These are phyloP conservation scores for Drosophila incognita DNA, from an alignment of 2,888 invertebrate genomes.

Conservation along the genomic window DNA sequence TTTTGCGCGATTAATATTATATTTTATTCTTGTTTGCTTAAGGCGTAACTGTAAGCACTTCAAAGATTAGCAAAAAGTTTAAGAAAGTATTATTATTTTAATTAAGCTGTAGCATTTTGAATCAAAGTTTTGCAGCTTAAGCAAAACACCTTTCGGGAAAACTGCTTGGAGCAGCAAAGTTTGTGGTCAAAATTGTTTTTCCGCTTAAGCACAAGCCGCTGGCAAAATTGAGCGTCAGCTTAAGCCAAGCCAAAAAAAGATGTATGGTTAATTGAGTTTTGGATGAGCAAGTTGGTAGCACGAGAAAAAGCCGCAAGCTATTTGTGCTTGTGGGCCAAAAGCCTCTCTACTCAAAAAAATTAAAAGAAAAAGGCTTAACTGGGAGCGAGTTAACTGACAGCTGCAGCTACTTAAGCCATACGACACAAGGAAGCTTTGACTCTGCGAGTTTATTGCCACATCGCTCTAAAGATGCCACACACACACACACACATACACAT, in stretches of 20 bases:
- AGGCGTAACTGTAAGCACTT: background rate
- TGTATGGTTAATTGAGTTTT: constrained; percentile 64
- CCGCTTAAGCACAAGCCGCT: constrained; percentile 4
- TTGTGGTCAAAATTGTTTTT: constrained; percentile 12
- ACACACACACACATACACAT: constrained; percentile 19
- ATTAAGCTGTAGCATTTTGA: background rate
- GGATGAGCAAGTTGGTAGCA: constrained; percentile 18
- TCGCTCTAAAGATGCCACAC: constrained; percentile 42
- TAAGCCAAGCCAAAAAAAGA: constrained; percentile 20
- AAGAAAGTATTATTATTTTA: constrained; percentile 2
- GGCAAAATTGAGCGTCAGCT: background rate
- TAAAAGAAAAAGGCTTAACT: constrained; percentile 50
- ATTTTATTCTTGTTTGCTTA: background rate
- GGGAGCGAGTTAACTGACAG: constrained; percentile 29
- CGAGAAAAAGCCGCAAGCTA: constrained; percentile 42
- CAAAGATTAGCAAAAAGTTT: background rate
- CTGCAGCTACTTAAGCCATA: constrained; percentile 47
- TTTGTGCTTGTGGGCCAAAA: constrained; percentile 27
- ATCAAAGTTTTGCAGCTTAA: constrained; percentile 6
- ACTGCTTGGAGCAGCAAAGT: background rate
- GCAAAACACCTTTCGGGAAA: constrained; percentile 5
- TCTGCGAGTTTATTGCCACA: constrained; percentile 42
- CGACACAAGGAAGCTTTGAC: constrained; percentile 46
- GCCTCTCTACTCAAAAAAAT: background rate
- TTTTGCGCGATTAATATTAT: background rate